Evolutionary conservation across 2,888 invertebrate species (phyloP).

Genomic region (Lycia hirtaria): DNA sequence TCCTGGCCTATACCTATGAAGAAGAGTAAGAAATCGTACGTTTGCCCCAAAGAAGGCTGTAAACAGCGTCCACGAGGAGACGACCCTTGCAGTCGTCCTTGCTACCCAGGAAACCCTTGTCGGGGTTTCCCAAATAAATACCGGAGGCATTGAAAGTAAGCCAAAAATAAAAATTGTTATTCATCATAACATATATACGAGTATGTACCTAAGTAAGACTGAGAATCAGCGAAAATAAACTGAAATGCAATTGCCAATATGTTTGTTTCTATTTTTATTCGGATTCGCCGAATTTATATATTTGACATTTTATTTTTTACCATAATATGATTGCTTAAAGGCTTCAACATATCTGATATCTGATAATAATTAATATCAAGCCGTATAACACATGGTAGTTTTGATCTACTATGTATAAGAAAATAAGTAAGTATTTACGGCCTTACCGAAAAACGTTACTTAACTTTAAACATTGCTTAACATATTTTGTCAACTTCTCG

Average conservation of each 20-base stretch:
- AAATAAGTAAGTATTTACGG: too few relatives aligned
- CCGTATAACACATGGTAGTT: too few relatives aligned
- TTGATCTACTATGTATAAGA: too few relatives aligned
- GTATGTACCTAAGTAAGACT: constrained; percentile 8
- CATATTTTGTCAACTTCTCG: too few relatives aligned
- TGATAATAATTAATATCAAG: too few relatives aligned
- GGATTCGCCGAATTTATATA: too few relatives aligned
- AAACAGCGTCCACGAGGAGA: constrained; percentile 47
- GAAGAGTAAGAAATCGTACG: constrained; percentile 42
- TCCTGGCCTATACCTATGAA: constrained; percentile 62
- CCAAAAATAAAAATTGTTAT: neutral
- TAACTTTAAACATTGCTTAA: too few relatives aligned
- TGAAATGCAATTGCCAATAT: neutral
- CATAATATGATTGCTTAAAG: too few relatives aligned
- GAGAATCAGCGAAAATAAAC: constrained; percentile 62
- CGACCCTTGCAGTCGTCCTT: constrained; percentile 44
- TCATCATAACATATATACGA: too few relatives aligned
- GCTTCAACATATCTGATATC: too few relatives aligned
- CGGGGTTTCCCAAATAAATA: constrained; percentile 50
- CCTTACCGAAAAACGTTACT: too few relatives aligned
- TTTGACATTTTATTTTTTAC: too few relatives aligned
- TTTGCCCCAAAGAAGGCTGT: constrained; percentile 65
- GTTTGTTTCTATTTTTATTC: neutral
- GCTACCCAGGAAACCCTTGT: constrained; percentile 47
- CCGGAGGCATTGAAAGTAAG: neutral